Conservation (phyloP, 2,888 invertebrate genomes). For the Brenthis daphne region DNA sequence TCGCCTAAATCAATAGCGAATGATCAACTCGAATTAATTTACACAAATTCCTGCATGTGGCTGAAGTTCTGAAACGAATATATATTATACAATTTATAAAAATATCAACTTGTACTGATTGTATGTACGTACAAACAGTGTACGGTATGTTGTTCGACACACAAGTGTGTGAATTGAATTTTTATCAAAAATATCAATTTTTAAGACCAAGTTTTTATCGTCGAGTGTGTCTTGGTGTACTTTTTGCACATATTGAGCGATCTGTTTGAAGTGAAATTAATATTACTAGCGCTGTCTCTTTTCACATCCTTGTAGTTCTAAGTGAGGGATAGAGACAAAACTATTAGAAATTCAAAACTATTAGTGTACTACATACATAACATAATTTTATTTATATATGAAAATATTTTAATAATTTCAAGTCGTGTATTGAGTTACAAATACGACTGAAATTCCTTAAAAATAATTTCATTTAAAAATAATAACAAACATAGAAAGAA, state of each 20-base stretch:
- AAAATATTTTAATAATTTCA: too few relatives aligned
- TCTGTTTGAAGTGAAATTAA: background rate
- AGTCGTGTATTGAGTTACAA: background rate
- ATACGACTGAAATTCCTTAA: background rate
- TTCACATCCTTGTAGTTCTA: background rate
- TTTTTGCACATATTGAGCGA: conserved; percentile 14
- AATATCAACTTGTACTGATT: conserved; percentile 61
- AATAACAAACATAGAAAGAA: background rate
- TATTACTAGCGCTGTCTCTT: too few relatives aligned
- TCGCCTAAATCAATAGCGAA: background rate
- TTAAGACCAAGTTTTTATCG: conserved; percentile 67
- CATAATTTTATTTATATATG: too few relatives aligned
- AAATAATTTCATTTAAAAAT: background rate
- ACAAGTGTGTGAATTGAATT: conserved; percentile 45
- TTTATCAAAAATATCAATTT: conserved; percentile 51
- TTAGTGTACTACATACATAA: too few relatives aligned
- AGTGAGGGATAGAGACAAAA: background rate
- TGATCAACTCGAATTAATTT: conserved; percentile 1
- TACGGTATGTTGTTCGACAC: conserved; percentile 51
- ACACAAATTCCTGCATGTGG: conserved; percentile 58
- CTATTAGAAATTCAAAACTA: background rate
- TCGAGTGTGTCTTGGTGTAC: conserved; percentile 33
- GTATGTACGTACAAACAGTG: conserved; percentile 69
- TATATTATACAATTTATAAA: conserved; percentile 27
- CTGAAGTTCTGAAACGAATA: conserved; percentile 66